Base-by-base conservation (phyloP, 2,113 vertebrate genomes). In the Vanacampus margaritifer region DNA sequence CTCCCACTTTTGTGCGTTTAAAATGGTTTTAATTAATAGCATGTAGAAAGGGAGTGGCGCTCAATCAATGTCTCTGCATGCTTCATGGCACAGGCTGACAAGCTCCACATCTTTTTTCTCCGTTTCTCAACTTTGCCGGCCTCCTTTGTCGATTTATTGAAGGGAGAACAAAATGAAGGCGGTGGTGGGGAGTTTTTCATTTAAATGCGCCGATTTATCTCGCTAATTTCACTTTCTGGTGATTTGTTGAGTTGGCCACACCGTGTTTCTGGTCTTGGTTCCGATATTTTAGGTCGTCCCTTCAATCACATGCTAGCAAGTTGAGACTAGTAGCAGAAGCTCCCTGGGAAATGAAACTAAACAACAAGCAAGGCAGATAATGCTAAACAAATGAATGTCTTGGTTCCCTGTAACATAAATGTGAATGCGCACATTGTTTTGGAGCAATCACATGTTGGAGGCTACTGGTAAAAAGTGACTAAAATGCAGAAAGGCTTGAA, bases 151-250 rank as follows among this genome's bases (percentile, higher is more conserved):
- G 10, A 56, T 64, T 80, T 50, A 74, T 45, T 17, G 56, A 76
- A 21, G 39, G 16, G 73, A 51, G 69, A 53, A 12, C 24, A 59
- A 71, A 57, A 59, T 26, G 26, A 13, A 67, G 5, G 26, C 16
- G 26, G 54, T 14, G 13, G 9, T 11, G 51, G 51, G 23, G 13
- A 14, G 23, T 73, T 65, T 75, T 73, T 68, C 51, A 65, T 72
- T 69, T 63, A 48, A 73, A 24, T 41, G 48, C 61, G 14, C 54
- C 28, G 23, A n/a, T 67, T 56, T 23, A 51, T 16, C 14, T 72
- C 50, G 45, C 70, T 50, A 4, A 41, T 64, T 79, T 79, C 62
- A 75, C 75, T 69, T 63, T 53, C 12, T 41, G 41, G 46, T 66
- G 59, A 70, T 78, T 73, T 8, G 66, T 81, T 65, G 71, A 57